Conservation (phyloP, 2,888 invertebrate genomes). For the Strigamia crassipes region DNA sequence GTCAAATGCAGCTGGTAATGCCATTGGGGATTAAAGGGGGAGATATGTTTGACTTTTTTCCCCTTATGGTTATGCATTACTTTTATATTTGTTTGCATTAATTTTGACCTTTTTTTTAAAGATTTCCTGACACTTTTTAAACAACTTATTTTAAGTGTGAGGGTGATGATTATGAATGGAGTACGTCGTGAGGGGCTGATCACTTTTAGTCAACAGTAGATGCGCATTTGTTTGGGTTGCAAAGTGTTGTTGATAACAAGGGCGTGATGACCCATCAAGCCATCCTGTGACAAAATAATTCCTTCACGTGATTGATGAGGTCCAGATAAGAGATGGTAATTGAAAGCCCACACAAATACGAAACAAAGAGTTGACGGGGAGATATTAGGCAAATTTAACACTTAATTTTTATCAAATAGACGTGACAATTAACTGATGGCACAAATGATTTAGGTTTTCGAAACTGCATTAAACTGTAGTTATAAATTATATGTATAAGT, state of each 20-base stretch:
- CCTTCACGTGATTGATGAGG: slow-evolving; percentile 16
- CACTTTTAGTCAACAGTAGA: neutral
- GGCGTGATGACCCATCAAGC: slow-evolving; percentile 29
- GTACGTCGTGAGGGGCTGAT: neutral
- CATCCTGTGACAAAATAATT: slow-evolving; percentile 28
- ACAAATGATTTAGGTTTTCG: neutral
- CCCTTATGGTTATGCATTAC: neutral
- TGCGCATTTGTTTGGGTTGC: slow-evolving; percentile 23
- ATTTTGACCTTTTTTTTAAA: neutral
- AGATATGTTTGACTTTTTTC: slow-evolving; percentile 29
- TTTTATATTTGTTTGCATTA: slow-evolving; percentile 18
- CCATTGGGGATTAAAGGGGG: slow-evolving; percentile 33
- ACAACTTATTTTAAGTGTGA: neutral
- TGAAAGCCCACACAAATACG: slow-evolving; percentile 17
- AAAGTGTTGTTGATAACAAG: slow-evolving; percentile 25
- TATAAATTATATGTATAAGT: neutral
- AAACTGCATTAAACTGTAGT: neutral
- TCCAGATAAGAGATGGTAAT: slow-evolving; percentile 24
- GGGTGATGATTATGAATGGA: neutral
- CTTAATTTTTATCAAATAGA: neutral
- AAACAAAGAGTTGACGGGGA: neutral
- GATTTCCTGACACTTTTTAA: neutral
- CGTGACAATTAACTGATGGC: neutral
- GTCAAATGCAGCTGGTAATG: slow-evolving; percentile 31
- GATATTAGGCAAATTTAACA: slow-evolving; percentile 11